phyloP scores from a whole-genome alignment of 2,888 invertebrate genomes.

The Himalopsyche japonica region DNA sequence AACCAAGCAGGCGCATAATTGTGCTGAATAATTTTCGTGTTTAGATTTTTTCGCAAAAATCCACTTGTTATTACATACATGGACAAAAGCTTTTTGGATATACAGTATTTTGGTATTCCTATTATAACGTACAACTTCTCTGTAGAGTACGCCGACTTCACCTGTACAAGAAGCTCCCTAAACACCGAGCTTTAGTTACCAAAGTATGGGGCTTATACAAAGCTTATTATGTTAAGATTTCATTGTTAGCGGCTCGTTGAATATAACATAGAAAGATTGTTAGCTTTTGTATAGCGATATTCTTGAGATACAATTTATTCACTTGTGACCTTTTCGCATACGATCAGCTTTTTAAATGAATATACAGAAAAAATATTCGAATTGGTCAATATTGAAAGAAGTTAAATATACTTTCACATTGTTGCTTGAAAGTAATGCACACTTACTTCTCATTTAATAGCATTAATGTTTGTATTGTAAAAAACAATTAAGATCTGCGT shows the following conservation, averaged over 20 bases:
- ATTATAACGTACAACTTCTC: slow-evolving; percentile 10
- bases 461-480: too few relatives aligned
- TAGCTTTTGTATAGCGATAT: slow-evolving; percentile 2
- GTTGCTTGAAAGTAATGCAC: too few relatives aligned
- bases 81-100: background rate
- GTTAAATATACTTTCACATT: too few relatives aligned
- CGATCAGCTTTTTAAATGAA: background rate
- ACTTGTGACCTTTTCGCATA: background rate
- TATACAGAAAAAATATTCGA: background rate
- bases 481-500: too few relatives aligned
- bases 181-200: slow-evolving; percentile 15
- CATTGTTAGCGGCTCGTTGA: slow-evolving; percentile 24
- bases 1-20: background rate
- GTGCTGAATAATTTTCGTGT: background rate
- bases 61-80: background rate
- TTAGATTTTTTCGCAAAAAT: background rate
- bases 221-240: slow-evolving; percentile 23
- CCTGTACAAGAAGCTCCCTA: slow-evolving; percentile 19
- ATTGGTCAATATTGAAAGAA: too few relatives aligned
- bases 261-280: slow-evolving; percentile 15
- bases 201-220: slow-evolving; percentile 19
- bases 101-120: slow-evolving; percentile 22
- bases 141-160: background rate
- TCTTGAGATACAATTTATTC: background rate
- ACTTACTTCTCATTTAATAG: too few relatives aligned